Evolutionary conservation across 2,113 vertebrate genomes (phyloP).

Genomic region (Tyto alba): DNA sequence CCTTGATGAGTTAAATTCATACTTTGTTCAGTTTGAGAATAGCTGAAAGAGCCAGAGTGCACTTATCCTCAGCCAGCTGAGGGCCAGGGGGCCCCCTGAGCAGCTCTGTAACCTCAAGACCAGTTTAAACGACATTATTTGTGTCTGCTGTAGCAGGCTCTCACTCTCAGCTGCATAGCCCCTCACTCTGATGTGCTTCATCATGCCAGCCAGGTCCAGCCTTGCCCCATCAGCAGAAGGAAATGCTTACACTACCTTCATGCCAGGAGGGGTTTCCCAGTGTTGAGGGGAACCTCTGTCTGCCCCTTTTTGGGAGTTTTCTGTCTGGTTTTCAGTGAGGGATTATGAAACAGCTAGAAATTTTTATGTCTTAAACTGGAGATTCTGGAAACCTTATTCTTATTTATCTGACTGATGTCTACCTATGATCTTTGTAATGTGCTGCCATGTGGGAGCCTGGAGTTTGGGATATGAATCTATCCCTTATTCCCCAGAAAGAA

Average conservation of each 20-base stretch:
- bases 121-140: rapidly evolving
- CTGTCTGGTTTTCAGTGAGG: conserved; percentile 27
- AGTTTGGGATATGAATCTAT: conserved; percentile 24
- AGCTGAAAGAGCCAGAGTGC: neutral
- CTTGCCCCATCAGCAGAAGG: neutral
- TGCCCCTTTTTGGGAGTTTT: neutral
- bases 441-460: conserved; percentile 28
- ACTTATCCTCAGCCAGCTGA: neutral
- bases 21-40: neutral
- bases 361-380: conserved; percentile 25
- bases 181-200: neutral
- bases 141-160: neutral
- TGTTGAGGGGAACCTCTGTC: neutral
- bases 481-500: conserved; percentile 43
- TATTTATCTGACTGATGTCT: conserved; percentile 50
- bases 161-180: rapidly evolving
- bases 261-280: neutral
- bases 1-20: neutral
- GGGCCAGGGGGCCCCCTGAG: neutral
- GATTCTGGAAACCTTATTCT: conserved; percentile 42
- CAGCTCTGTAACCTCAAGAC: neutral
- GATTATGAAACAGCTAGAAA: conserved; percentile 49
- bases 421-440: conserved; percentile 41
- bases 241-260: neutral
- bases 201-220: neutral